Evolutionary conservation across 2,888 invertebrate genomes (phyloP).

Genomic region (Macaria liturata): DNA sequence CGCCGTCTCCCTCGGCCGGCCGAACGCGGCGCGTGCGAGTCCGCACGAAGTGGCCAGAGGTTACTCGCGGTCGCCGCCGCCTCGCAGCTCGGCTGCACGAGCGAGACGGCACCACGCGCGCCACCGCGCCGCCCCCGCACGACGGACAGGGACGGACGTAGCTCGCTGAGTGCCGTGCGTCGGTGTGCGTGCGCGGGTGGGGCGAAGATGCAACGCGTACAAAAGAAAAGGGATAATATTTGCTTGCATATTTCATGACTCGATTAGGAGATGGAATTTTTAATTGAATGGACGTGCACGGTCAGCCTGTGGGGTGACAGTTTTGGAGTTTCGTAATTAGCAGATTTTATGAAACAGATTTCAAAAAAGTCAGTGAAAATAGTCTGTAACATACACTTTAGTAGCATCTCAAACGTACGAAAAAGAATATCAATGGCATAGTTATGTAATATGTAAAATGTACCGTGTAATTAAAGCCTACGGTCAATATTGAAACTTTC

Average conservation of each 20-base stretch:
- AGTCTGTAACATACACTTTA: no score
- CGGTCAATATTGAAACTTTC: no score
- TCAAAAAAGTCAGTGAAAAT: no score
- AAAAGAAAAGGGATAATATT: slow-evolving; percentile 84
- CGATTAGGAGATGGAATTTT: slow-evolving; percentile 83
- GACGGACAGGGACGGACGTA: slow-evolving; percentile 66
- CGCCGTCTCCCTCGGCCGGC: slow-evolving; percentile 78
- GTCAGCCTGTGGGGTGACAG: slow-evolving; percentile 54
- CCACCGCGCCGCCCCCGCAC: slow-evolving; percentile 45
- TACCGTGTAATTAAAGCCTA: no score
- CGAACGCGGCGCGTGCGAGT: slow-evolving; percentile 81
- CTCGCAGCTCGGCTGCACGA: slow-evolving; percentile 76
- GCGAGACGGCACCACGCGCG: slow-evolving; percentile 63
- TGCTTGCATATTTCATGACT: slow-evolving; percentile 84
- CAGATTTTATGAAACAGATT: background rate
- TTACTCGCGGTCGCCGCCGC: slow-evolving; percentile 81
- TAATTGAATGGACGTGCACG: slow-evolving; percentile 79
- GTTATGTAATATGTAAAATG: no score
- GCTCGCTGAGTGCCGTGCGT: slow-evolving; percentile 75
- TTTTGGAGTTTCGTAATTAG: background rate
- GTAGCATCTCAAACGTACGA: no score
- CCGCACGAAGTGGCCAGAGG: slow-evolving; percentile 81
- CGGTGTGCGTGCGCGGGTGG: slow-evolving; percentile 83
- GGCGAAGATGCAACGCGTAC: slow-evolving; percentile 82
- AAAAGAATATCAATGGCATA: no score